Conservation (phyloP, 2,113 vertebrate genomes). For the Cinclus mexicanus region DNA sequence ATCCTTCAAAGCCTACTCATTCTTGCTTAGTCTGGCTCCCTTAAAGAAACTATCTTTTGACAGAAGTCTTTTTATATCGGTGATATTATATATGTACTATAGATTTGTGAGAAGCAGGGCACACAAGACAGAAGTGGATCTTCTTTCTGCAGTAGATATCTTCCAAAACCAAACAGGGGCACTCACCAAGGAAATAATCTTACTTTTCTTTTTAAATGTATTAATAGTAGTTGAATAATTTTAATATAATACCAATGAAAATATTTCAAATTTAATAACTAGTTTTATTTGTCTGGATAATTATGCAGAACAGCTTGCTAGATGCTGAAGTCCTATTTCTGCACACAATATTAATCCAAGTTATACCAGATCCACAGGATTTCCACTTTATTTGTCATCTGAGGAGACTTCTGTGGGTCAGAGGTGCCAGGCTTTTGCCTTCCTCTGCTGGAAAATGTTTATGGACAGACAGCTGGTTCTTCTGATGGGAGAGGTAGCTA, state of each 20-base stretch:
- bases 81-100: not conserved
- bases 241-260: not conserved
- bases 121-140: not conserved
- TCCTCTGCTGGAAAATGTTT: not conserved
- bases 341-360: not conserved
- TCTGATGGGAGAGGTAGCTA: not conserved
- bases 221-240: not conserved
- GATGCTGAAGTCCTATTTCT: not conserved
- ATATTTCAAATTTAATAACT: not conserved
- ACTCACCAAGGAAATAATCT: not conserved
- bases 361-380: not conserved
- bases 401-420: not conserved
- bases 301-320: not conserved
- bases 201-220: not conserved
- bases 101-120: not conserved
- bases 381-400: not conserved
- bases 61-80: not conserved
- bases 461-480: not conserved
- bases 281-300: not conserved
- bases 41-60: not conserved
- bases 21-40: too few species aligned
- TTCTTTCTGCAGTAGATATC: not conserved
- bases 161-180: not conserved
- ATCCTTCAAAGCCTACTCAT: not conserved
- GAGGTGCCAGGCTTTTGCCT: not conserved